Percentiles rank a stretch among this genome's conserved stretches.
phyloP scores from a whole-genome alignment of 2,797 vertebrate genomes.

The Diplodus sargus region DNA sequence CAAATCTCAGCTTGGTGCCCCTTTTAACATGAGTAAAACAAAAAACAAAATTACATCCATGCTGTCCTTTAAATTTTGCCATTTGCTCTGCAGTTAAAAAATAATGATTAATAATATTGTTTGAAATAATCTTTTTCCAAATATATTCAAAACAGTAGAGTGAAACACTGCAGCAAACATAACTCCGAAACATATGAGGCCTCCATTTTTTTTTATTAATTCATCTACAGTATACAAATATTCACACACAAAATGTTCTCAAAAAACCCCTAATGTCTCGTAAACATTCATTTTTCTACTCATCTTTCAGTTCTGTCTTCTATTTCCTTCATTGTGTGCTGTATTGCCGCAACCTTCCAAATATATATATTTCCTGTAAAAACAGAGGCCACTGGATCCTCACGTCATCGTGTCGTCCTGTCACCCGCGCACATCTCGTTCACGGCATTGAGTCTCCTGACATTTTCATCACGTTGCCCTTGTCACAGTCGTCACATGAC shows the following conservation, averaged over 20 bases:
- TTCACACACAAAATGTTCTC: slow-evolving; percentile 89
- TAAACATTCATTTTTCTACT: slow-evolving; percentile 88
- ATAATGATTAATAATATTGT: background rate
- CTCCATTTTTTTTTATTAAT: slow-evolving; percentile 92
- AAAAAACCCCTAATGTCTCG: slow-evolving; percentile 85
- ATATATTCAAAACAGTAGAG: no score
- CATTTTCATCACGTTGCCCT: slow-evolving; percentile 4
- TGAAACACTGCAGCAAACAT: slow-evolving; percentile 33
- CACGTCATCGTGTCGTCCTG: background rate
- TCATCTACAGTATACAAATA: slow-evolving; percentile 94
- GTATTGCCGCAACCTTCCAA: slow-evolving; percentile 52
- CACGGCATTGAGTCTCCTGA: background rate
- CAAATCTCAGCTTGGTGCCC: background rate
- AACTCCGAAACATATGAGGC: slow-evolving; percentile 64
- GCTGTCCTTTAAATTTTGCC: background rate
- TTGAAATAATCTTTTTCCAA: background rate
- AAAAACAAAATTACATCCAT: no score
- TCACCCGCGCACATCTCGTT: slow-evolving; percentile 23
- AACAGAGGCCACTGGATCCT: slow-evolving; percentile 43
- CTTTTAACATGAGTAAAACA: no score
- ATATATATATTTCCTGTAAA: slow-evolving; percentile 27
- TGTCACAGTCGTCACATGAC: slow-evolving; percentile 21
- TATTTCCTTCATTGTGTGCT: slow-evolving; percentile 66
- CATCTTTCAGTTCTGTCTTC: slow-evolving; percentile 46
- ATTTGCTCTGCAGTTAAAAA: background rate